A percentile compares a stretch with the other conserved stretches of the same genome.
Conservation (phyloP, 2,888 invertebrate genomes). For the Campopleginae sp. region DNA sequence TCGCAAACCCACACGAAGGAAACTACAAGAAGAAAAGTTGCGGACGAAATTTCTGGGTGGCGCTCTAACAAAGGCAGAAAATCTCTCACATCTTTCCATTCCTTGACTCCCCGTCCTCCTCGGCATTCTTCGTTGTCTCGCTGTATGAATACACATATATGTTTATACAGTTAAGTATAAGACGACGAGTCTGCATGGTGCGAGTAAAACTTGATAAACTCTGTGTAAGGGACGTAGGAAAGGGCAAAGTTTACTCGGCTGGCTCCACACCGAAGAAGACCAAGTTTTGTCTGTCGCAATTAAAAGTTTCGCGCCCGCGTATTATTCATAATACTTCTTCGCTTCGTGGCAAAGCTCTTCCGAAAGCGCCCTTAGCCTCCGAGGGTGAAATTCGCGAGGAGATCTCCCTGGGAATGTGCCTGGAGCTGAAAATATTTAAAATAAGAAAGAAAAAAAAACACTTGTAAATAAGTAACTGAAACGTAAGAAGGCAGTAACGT, state of each 20-base stretch:
- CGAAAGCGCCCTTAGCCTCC: constrained; percentile 61
- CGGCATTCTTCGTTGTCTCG: neutral
- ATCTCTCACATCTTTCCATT: constrained; percentile 32
- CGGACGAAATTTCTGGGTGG: constrained; percentile 38
- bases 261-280: constrained; percentile 44
- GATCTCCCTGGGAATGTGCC: constrained; percentile 60
- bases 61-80: constrained; percentile 59
- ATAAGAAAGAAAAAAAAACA: constrained; percentile 20
- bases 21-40: constrained; percentile 16
- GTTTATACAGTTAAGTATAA: constrained; percentile 21
- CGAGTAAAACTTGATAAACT: constrained; percentile 56
- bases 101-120: neutral
- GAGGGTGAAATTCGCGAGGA: constrained; percentile 59
- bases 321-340: constrained; percentile 81
- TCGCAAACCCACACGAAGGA: constrained; percentile 21
- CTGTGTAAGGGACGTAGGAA: constrained; percentile 39
- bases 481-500: constrained; percentile 20
- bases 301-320: constrained; percentile 80
- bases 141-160: constrained; percentile 31
- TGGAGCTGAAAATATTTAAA: constrained; percentile 20
- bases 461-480: neutral
- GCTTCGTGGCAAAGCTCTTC: constrained; percentile 55
- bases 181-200: constrained; percentile 7
- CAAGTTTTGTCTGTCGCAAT: constrained; percentile 83
- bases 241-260: constrained; percentile 60